These are phyloP conservation scores for Drusus annulatus DNA, from an alignment of 1,140 invertebrate genomes.

Conservation along the genomic window DNA sequence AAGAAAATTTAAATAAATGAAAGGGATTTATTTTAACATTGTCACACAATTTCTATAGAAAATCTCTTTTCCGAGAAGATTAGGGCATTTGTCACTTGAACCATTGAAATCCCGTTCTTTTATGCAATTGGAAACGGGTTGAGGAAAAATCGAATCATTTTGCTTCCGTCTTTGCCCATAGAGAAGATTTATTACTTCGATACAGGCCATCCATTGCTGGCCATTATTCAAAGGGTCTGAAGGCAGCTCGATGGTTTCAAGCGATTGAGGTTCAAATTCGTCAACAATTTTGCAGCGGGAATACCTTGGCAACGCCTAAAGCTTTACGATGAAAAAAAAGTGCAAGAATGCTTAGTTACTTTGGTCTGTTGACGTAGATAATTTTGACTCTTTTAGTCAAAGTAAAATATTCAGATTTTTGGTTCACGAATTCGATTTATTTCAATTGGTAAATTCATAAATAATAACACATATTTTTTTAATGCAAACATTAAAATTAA, in stretches of 20 bases:
- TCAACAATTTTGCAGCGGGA: no score
- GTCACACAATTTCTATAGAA: background rate
- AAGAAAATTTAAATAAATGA: no score
- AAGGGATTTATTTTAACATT: background rate
- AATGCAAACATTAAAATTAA: no score
- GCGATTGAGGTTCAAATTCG: background rate
- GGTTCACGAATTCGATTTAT: no score
- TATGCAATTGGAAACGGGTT: conserved; percentile 16
- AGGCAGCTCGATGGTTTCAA: background rate
- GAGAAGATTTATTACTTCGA: conserved; percentile 38
- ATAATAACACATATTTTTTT: no score
- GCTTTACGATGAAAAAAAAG: no score
- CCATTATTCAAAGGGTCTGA: background rate
- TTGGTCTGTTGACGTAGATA: no score
- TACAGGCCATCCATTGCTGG: background rate
- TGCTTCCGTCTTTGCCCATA: background rate
- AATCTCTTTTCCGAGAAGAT: background rate
- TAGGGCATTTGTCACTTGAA: conserved; percentile 22
- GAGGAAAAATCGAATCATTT: conserved; percentile 36
- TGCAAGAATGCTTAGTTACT: no score
- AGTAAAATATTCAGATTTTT: no score
- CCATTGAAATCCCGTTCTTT: background rate
- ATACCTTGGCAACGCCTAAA: no score
- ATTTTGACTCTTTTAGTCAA: no score
- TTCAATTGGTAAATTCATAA: no score